Conservation (phyloP, 2,113 vertebrate genomes). For the Alligator mississippiensis region DNA sequence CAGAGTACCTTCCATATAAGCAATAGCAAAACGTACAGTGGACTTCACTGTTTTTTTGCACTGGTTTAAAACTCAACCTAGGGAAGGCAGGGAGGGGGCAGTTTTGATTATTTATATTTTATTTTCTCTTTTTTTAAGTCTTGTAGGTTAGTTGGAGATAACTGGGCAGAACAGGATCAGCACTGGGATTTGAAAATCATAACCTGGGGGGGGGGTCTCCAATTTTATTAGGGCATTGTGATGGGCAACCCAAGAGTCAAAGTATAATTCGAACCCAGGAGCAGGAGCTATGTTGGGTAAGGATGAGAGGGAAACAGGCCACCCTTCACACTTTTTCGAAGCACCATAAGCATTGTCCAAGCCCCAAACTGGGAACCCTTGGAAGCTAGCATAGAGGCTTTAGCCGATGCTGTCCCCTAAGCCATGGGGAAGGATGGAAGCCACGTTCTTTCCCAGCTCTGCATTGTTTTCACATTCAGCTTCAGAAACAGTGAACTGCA, state of each 20-base stretch:
- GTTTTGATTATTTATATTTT: slow-evolving; percentile 9
- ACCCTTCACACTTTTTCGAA: no score
- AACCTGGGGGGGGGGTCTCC: no score
- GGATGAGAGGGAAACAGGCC: no score
- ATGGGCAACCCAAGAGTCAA: no score
- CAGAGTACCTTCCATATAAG: not conserved
- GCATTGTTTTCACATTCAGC: not conserved
- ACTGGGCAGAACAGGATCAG: not conserved
- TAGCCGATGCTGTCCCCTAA: not conserved
- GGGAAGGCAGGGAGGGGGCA: not conserved
- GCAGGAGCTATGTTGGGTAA: no score
- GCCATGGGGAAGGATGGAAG: not conserved
- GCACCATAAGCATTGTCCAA: no score
- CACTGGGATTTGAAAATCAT: not conserved
- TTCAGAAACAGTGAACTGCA: not conserved
- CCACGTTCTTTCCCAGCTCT: not conserved
- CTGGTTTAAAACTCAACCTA: not conserved
- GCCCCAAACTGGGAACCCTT: not conserved
- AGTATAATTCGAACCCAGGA: no score
- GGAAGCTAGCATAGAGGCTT: not conserved
- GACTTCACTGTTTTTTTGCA: accelerated
- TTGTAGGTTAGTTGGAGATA: not conserved
- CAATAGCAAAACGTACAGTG: not conserved
- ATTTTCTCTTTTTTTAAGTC: not conserved
- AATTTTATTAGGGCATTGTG: no score